Evolutionary conservation across 2,888 invertebrate species (phyloP), one percentile per base, ranked within the genome.

Genomic region (Caenorhabditis sulstoni): DNA sequence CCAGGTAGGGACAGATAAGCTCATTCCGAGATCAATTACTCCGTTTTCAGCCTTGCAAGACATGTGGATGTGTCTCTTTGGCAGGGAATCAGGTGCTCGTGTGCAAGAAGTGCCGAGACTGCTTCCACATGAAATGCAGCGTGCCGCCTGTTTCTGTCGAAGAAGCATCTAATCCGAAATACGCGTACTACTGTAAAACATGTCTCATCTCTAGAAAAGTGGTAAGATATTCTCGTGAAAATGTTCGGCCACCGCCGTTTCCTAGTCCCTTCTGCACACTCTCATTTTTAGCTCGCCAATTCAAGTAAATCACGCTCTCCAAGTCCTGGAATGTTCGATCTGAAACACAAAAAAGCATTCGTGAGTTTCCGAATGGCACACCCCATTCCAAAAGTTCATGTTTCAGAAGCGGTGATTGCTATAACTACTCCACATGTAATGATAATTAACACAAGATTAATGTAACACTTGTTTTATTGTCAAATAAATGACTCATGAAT

Each of bases 41-140:
- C 29, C 7, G 29, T 29, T 29, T 58, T 22, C 65, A 75, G 61
- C 70, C 79, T 18, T 79, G 79, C 29, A 55, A 37, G 16, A 50
- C 52, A 11, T 79, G 79, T 11, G 45, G 29, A 2, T 65, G 70
- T 1, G 74, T 74, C 29, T 74, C 73, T 0, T 39, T 29, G n/a
- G 52, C 73, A 8, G 68, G 66, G 11, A 79, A 79, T 44, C 61
- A 55, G 37, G 78, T 79, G 1, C 53, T 79, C 11, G 39, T 16
- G 0, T 79, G 79, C 22, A 64, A 59, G 12, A 35, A 47, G 16
- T 79, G 79, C 41, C 41, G 47, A 7, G 79, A 76, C 35, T 58
- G 64, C 22, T 68, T 45, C 55, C 76, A 76, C 45, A 76, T 76
- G 76, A 50, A 18, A 47, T 80, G 75, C 64, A 58, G 59, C 23